These are phyloP conservation scores for Acropternis orthonyx DNA, from an alignment of 2,797 vertebrate genomes.

Conservation along the genomic window DNA sequence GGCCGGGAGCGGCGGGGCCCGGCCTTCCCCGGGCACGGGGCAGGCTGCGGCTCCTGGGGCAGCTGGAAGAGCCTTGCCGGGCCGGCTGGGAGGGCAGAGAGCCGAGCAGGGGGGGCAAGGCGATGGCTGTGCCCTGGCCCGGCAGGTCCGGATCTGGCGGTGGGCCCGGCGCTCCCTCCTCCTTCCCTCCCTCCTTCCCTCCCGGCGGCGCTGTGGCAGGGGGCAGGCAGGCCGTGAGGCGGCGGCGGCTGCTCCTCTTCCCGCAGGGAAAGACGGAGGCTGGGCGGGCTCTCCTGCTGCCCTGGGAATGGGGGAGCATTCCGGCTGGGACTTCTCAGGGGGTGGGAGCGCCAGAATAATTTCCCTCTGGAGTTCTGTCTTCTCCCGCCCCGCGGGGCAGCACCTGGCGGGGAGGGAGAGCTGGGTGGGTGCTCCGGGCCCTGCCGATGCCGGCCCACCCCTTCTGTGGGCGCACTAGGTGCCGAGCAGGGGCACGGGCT, in stretches of 20 bases:
- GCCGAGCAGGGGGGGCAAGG: background rate
- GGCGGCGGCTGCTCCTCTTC: accelerated
- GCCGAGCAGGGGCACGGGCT: background rate
- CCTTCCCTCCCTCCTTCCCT: background rate
- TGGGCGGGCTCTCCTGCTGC: background rate
- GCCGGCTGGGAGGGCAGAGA: background rate
- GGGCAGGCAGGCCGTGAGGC: background rate
- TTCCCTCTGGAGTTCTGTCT: background rate
- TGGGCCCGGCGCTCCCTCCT: background rate
- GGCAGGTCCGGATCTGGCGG: background rate
- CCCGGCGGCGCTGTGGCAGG: background rate
- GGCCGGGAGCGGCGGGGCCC: background rate
- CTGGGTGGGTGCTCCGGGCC: background rate
- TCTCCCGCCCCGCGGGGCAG: background rate
- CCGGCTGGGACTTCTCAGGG: accelerated
- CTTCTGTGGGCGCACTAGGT: too few relatives aligned
- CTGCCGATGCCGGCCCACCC: background rate
- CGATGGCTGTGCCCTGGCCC: background rate
- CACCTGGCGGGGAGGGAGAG: background rate
- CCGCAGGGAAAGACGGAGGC: too few relatives aligned
- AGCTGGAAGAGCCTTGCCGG: background rate
- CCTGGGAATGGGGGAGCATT: too few relatives aligned
- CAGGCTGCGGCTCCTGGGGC: background rate
- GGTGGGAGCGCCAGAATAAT: background rate
- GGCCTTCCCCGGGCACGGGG: background rate